These are phyloP conservation scores for Crax fasciolata DNA, from an alignment of 2,797 vertebrate species.

Conservation along the genomic window DNA sequence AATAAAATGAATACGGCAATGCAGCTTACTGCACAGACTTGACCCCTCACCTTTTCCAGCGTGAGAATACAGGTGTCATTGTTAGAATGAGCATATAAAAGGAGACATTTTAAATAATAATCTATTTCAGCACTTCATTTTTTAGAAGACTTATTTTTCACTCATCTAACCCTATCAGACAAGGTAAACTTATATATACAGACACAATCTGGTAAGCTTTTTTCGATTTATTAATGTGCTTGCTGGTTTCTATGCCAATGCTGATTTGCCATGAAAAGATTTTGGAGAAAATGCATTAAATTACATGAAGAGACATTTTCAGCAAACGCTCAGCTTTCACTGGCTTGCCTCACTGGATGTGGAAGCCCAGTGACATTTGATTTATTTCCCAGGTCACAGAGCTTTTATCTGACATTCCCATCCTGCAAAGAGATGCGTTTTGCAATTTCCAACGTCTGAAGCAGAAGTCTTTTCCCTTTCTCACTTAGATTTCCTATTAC, in stretches of 20 bases:
- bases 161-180: neutral
- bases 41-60: neutral
- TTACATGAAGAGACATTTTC: neutral
- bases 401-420: conserved; percentile 10
- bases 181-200: neutral
- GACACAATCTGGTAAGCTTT: neutral
- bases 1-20: neutral
- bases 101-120: neutral
- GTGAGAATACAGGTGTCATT: neutral
- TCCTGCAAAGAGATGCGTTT: neutral
- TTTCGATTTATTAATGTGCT: neutral
- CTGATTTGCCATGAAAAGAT: neutral
- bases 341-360: neutral
- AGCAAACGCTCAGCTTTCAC: neutral
- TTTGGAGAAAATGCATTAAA: neutral
- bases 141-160: neutral
- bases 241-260: neutral
- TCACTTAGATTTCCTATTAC: neutral
- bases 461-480: neutral
- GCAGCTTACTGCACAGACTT: neutral
- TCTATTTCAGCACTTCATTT: neutral
- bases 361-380: conserved; percentile 35
- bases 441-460: neutral
- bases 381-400: conserved; percentile 8
- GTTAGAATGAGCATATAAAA: neutral